Evolutionary conservation across 2,797 vertebrate genomes (phyloP), one percentile per base, ranked within the genome.

Genomic region (Sardinella longiceps): DNA sequence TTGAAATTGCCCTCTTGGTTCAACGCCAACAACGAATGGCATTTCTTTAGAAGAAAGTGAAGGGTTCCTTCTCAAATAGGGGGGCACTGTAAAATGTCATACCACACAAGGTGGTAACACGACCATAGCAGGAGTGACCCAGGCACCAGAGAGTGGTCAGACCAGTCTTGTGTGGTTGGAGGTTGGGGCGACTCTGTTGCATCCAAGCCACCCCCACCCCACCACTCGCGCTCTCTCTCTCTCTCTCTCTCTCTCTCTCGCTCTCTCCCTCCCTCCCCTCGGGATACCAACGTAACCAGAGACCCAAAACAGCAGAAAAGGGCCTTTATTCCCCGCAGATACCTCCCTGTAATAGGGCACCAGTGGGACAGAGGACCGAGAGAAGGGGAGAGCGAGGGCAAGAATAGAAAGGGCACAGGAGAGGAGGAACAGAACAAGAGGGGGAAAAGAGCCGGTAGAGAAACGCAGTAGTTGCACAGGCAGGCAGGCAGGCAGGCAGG

Each of bases 281-380:
- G 91, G 93, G 95, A 95, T 81, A 85, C 48, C 37, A 86, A 85
- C 85, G 95, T 94, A 95, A 96, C 88, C 83, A 89, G 94, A 95
- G 93, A 94, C 91, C 90, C 90, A 90, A 90, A 93, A 91, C 92
- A 92, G 91, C 89, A 95, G 93, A 96, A 95, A 94, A 94, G 92
- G 92, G 90, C 92, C 93, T 95, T 96, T 95, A 91, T 95, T 95
- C 92, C 87, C 89, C 91, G 89, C 91, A 95, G 95, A 95, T 95
- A 96, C 94, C 92, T 93, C 92, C 84, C 90, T 94, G 95, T 94
- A 96, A 95, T 93, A 90, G 81, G 87, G 93, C 94, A 95, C 94
- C 92, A 7, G 87, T 84, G 85, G 82, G 89, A 87, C 89, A 87
- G 90, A 85, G 89, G 37, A 81, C 77, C 87, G 86, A 87, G 85